Base-by-base conservation (phyloP, 2,888 invertebrate genomes). In the Pinctada fucata region DNA sequence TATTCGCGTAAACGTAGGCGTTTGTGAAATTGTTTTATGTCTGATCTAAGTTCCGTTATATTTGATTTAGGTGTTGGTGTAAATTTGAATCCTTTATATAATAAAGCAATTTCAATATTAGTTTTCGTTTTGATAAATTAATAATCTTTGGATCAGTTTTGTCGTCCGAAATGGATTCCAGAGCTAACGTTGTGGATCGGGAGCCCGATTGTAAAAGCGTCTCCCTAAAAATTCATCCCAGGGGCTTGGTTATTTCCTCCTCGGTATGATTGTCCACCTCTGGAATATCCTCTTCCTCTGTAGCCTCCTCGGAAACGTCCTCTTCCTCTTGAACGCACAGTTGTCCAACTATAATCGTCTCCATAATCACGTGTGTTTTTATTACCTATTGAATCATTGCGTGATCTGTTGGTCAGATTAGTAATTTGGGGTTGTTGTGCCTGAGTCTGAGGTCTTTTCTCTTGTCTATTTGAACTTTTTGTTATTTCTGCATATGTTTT, bases 1-100 rank as follows among this genome's bases (percentile, higher is more conserved):
- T 47, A 31, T 68, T 75, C 69, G 3, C 45, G 67, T 45, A 75
- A 58, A 58, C 75, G 49, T 16, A 74, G 65, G 3, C 72, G 13
- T 13, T 63, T 49, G 31, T 49, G n/a, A 51, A 66, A 74, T 6
- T 67, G 10, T 10, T 74, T 8, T n/a, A 74, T 74, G 31, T 74
- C 74, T 13, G 65, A 49, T 66, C 65, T 66, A 13, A 74, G 47
- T 50, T 50, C 49, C 13, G 50, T 1, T 13, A 51, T 65, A 45
- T 74, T n/a, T n/a, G n/a, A n/a, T n/a, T n/a, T n/a, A n/a, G n/a
- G n/a, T n/a, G n/a, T n/a, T n/a, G n/a, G n/a, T n/a, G n/a, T n/a
- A n/a, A n/a, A n/a, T n/a, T n/a, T n/a, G n/a, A n/a, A n/a, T n/a
- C n/a, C n/a, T n/a, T n/a, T n/a, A n/a, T n/a, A n/a, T n/a, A n/a